phyloP scores from a whole-genome alignment of 2,113 vertebrate genomes.

The Lampris megalopsis region DNA sequence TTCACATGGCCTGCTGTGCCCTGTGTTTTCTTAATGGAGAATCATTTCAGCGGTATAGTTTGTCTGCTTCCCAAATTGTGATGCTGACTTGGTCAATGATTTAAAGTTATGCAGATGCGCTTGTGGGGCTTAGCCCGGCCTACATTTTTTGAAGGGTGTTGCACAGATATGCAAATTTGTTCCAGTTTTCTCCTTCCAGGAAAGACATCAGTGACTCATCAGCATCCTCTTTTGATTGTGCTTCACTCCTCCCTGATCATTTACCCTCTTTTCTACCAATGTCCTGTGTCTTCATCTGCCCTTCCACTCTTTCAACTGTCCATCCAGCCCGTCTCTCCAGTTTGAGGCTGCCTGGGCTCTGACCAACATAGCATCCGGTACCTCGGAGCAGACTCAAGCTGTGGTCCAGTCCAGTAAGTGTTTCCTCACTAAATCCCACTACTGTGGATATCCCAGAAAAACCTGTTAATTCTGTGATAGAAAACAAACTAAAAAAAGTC shows the following conservation, averaged over 20 bases:
- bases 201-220: slow-evolving; percentile 46
- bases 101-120: slow-evolving; percentile 43
- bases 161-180: slow-evolving; percentile 51
- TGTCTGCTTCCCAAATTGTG: background rate
- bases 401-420: slow-evolving; percentile 98
- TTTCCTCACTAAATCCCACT: background rate
- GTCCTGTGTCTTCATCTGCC: background rate
- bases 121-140: slow-evolving; percentile 6
- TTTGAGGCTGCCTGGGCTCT: slow-evolving; percentile 99
- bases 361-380: slow-evolving; percentile 98
- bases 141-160: slow-evolving; percentile 21
- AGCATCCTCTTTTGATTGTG: background rate
- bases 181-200: slow-evolving; percentile 49
- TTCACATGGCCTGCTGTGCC: slow-evolving; percentile 24
- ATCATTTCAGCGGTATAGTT: slow-evolving; percentile 15
- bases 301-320: slow-evolving; percentile 3
- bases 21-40: background rate
- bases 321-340: slow-evolving; percentile 94
- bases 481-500: too few relatives aligned
- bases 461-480: background rate
- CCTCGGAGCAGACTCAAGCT: slow-evolving; percentile 98
- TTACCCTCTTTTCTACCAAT: background rate
- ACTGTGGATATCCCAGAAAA: background rate
- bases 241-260: background rate
- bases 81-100: slow-evolving; percentile 34